Conservation (phyloP, 2,113 vertebrate genomes). For the Burhinus bistriatus region DNA sequence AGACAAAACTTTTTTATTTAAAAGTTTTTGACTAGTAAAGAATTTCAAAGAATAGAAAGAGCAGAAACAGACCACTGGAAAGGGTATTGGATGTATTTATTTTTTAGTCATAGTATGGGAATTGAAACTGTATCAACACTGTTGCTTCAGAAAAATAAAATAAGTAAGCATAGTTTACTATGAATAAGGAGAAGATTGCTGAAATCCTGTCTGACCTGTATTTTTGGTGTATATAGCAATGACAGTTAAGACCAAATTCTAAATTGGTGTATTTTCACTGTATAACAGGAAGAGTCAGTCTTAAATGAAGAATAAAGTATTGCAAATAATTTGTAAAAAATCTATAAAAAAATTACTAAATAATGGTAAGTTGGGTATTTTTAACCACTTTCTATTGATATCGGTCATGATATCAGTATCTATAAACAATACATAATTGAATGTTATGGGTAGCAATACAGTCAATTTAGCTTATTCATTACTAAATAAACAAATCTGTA, state of each 20-base stretch:
- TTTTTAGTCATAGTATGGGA: background rate
- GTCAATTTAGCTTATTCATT: background rate
- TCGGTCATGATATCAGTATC: background rate
- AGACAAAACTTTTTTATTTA: background rate
- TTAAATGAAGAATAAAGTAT: background rate
- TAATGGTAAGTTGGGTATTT: background rate
- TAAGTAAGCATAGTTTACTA: background rate
- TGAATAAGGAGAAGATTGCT: background rate
- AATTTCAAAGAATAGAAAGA: background rate
- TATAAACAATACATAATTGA: background rate
- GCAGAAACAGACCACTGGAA: background rate
- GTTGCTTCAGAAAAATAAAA: background rate
- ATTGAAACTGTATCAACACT: background rate
- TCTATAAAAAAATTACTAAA: background rate
- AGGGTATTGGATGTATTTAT: background rate
- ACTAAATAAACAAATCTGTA: background rate
- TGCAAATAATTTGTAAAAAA: background rate
- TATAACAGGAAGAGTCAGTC: background rate
- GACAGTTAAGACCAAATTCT: background rate
- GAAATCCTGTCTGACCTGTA: background rate
- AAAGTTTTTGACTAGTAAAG: background rate
- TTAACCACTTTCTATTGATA: background rate
- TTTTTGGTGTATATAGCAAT: background rate
- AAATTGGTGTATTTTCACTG: background rate
- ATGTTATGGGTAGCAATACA: background rate